Evolutionary conservation across 2,113 vertebrate species (phyloP), one percentile per base, ranked within the genome.

Genomic region (Nibea coibor): DNA sequence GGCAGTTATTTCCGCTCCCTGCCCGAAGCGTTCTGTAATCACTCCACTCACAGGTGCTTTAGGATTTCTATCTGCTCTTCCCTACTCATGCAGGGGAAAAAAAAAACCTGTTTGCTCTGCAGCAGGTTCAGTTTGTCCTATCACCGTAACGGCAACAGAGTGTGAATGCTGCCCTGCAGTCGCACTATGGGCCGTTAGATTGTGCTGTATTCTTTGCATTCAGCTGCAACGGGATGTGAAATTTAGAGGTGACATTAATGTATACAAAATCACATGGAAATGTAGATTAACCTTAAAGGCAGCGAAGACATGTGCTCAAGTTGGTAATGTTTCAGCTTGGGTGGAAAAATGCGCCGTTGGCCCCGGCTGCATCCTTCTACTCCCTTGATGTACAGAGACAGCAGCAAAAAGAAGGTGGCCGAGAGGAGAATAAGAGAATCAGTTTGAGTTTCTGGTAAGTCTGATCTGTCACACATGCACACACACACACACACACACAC

Each of bases 21-120:
- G 83, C 85, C 82, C 45, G 11, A 31, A 88, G 88, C 85, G 35
- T 31, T 75, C 82, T 85, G 88, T 87, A 87, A 89, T 90, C 85
- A 72, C 73, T 72, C 58, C 67, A 72, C 78, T 85, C 68, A 73
- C 82, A 84, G 78, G 78, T 84, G 86, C 82, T 82, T 26, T 22
- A 83, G 80, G 87, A 85, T 81, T 85, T 82, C 58, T 83, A 77
- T 78, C 67, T 67, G n/a, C 72, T 59, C 28, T n/a, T 77, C 47
- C n/a, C n/a, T 57, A 45, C 62, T 72, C 62, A 61, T 62, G 84
- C 73, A 80, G 73, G 66, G 74, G 47, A 72, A 26, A 26, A 26
- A 26, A 26, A 24, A 31, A 72, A 76, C 53, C 77, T 72, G 58
- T 77, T 80, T 1, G 1, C 77, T 83, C 61, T 62, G 68, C 12